These are phyloP conservation scores for Chloroceryle inda DNA, from an alignment of 2,797 vertebrate species.

Conservation along the genomic window DNA sequence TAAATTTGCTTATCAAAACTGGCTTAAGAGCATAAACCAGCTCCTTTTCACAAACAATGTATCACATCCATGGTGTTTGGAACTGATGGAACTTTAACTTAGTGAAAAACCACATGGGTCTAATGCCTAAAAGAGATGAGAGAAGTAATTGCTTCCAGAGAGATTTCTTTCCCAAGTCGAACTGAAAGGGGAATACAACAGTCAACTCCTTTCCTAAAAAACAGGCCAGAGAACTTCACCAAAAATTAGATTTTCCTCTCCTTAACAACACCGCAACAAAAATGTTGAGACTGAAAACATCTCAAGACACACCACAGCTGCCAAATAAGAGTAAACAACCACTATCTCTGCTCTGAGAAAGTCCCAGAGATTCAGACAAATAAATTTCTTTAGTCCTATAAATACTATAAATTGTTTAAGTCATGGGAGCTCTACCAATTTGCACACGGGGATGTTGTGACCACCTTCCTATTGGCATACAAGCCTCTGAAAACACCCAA, in stretches of 20 bases:
- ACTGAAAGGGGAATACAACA: neutral
- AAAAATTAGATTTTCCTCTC: conserved; percentile 19
- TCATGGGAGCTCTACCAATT: neutral
- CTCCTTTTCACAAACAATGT: neutral
- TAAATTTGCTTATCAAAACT: conserved; percentile 34
- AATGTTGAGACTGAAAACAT: neutral
- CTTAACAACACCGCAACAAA: conserved; percentile 4
- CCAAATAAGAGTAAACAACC: conserved; percentile 18
- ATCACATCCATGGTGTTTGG: neutral
- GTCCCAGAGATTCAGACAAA: neutral
- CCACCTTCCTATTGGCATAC: neutral
- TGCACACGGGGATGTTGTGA: neutral
- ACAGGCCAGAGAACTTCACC: neutral
- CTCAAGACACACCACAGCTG: neutral
- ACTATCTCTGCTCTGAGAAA: neutral
- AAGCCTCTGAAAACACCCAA: neutral
- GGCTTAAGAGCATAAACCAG: conserved; percentile 34
- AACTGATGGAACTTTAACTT: conserved; percentile 43
- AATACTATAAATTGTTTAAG: neutral
- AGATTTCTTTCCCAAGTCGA: conserved; percentile 5
- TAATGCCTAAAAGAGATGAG: neutral
- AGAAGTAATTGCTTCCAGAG: conserved; percentile 63
- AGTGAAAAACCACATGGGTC: conserved; percentile 20
- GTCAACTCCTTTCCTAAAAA: conserved; percentile 18
- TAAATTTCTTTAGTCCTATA: neutral